A percentile compares a stretch with the other conserved stretches of the same genome.
phyloP scores from a whole-genome alignment of 2,797 vertebrate genomes.

The Agapornis canus region DNA sequence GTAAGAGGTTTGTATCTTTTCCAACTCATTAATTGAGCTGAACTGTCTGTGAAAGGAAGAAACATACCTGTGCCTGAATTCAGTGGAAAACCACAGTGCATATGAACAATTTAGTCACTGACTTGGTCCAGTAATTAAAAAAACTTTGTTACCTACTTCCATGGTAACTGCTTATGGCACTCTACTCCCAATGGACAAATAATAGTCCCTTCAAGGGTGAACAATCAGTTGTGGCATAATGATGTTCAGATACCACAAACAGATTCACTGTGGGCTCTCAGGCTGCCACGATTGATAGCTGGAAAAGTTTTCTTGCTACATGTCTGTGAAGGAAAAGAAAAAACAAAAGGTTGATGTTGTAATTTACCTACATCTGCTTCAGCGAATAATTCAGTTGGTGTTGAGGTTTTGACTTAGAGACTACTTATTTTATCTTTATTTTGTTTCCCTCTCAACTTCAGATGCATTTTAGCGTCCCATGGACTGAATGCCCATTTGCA shows the following conservation, averaged over 20 bases:
- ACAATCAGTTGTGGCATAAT: background rate
- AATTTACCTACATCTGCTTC: background rate
- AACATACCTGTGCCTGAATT: background rate
- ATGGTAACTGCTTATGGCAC: background rate
- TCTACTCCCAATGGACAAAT: background rate
- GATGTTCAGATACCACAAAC: background rate
- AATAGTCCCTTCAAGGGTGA: background rate
- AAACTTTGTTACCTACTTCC: background rate
- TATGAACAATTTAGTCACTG: background rate
- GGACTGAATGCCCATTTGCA: background rate
- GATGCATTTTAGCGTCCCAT: background rate
- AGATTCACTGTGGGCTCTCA: background rate
- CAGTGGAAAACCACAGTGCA: background rate
- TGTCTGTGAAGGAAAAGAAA: background rate
- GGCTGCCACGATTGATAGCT: background rate
- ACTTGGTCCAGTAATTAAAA: background rate
- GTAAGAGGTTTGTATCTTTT: background rate
- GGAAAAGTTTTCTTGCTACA: background rate
- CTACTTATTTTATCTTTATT: background rate
- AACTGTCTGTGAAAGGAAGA: background rate
- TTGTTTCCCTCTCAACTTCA: fast-evolving
- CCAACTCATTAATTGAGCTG: background rate
- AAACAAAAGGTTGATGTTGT: fast-evolving
- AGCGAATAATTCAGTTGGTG: background rate
- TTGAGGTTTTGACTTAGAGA: background rate